These are phyloP conservation scores for Protonemura montana DNA, from an alignment of 2,888 invertebrate genomes.

Conservation along the genomic window DNA sequence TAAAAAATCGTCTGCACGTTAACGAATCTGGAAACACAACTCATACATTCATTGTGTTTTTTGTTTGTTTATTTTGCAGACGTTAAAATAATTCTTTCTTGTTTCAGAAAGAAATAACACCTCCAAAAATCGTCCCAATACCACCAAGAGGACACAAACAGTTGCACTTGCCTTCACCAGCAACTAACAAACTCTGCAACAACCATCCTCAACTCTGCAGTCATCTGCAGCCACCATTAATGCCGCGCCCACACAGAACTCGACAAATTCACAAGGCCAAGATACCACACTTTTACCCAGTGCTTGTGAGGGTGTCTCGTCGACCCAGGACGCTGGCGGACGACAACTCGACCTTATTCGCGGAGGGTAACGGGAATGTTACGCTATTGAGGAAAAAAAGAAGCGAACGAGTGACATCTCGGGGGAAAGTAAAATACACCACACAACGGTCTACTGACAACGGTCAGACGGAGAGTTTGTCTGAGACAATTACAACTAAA, in stretches of 20 bases:
- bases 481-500: neutral
- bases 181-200: neutral
- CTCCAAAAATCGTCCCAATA: neutral
- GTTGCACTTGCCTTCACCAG: neutral
- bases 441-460: neutral
- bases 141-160: neutral
- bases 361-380: neutral
- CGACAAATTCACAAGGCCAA: neutral
- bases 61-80: too few relatives aligned
- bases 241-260: neutral
- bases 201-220: neutral
- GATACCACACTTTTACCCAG: neutral
- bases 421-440: neutral
- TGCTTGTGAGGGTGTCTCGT: neutral
- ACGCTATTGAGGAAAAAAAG: neutral
- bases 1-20: too few relatives aligned
- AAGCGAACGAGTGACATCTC: neutral
- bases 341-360: neutral
- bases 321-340: neutral
- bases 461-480: neutral
- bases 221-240: neutral
- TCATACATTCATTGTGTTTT: too few relatives aligned
- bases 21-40: too few relatives aligned
- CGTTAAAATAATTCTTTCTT: too few relatives aligned
- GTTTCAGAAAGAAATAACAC: neutral